A percentile compares a stretch with the other conserved stretches of the same genome.
Conservation (phyloP, 2,113 vertebrate genomes). For the Emydura subglobosa region DNA sequence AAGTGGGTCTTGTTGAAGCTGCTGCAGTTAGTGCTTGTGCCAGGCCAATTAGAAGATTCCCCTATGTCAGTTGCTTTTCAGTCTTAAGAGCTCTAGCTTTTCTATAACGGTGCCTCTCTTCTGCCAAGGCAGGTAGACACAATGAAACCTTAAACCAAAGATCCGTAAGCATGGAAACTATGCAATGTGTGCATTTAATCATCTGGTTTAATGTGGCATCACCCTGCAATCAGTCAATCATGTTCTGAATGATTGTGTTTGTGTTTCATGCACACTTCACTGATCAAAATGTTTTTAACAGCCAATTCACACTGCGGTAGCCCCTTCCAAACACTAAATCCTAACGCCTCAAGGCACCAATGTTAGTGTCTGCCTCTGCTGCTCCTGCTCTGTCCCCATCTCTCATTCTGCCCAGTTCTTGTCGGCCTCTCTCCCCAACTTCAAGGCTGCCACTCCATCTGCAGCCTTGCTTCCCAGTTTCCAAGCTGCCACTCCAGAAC, state of each 20-base stretch:
- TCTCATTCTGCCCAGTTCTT: background rate
- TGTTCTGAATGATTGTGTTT: background rate
- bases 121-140: background rate
- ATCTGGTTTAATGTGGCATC: background rate
- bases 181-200: background rate
- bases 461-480: fast-evolving
- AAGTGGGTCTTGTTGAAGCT: background rate
- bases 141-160: background rate
- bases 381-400: background rate
- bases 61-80: background rate
- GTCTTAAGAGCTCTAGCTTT: background rate
- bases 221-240: background rate
- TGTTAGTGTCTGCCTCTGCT: background rate
- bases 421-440: background rate
- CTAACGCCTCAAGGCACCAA: background rate
- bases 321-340: background rate
- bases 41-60: background rate
- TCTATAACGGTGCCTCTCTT: background rate
- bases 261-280: fast-evolving
- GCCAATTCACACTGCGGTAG: background rate
- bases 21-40: background rate
- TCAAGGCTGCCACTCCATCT: background rate
- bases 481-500: fast-evolving
- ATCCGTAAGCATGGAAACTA: background rate
- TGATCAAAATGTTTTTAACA: background rate